These are phyloP conservation scores for Cossypha polioptera DNA, from an alignment of 2,797 vertebrate species.

Conservation along the genomic window DNA sequence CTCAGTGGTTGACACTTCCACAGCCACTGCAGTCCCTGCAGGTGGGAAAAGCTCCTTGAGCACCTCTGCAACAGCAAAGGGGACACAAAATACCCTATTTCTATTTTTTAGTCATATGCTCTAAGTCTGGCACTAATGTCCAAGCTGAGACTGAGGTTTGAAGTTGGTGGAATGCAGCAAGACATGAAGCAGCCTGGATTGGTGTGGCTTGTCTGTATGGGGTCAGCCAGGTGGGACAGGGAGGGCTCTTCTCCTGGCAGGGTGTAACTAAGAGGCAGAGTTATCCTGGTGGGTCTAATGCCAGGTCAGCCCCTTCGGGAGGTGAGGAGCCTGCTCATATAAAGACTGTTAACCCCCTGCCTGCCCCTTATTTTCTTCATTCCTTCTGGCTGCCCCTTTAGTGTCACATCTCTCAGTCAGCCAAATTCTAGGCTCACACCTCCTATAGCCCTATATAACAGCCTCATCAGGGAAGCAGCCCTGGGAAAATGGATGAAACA, in stretches of 20 bases:
- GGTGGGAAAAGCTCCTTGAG: neutral
- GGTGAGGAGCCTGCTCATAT: fast-evolving
- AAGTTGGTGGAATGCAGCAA: neutral
- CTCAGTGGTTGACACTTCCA: neutral
- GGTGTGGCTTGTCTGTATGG: neutral
- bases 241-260: neutral
- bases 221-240: neutral
- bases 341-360: neutral
- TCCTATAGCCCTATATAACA: neutral
- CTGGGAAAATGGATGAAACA: constrained; percentile 9
- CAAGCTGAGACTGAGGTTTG: neutral
- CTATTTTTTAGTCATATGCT: neutral
- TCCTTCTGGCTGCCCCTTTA: neutral
- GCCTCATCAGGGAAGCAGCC: neutral
- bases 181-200: neutral
- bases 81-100: neutral
- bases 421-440: neutral
- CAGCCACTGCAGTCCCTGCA: fast-evolving
- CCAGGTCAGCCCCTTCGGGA: neutral
- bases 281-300: neutral
- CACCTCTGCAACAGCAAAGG: neutral
- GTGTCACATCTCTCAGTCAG: neutral
- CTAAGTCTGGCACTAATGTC: neutral
- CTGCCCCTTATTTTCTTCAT: neutral
- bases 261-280: neutral